Evolutionary conservation across 2,888 invertebrate genomes (phyloP).

Genomic region (Polylopha cassiicola): DNA sequence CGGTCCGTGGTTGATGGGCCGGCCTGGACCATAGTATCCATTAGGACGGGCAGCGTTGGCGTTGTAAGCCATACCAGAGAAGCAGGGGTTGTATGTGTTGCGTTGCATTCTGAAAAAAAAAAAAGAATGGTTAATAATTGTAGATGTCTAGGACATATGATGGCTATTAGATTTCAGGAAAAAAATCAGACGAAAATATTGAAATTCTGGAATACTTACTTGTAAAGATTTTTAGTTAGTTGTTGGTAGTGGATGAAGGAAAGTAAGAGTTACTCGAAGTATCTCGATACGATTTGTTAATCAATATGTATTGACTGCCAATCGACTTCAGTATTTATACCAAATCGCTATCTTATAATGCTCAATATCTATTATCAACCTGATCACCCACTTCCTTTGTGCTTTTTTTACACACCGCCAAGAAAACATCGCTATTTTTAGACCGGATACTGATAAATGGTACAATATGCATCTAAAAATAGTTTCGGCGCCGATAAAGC

Average conservation of each 20-base stretch:
- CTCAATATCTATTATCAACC: slow-evolving; percentile 12
- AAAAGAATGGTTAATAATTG: slow-evolving; percentile 5
- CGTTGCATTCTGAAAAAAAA: slow-evolving; percentile 55
- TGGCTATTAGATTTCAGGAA: too few relatives aligned
- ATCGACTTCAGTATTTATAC: slow-evolving; percentile 34
- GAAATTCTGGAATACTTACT: too few relatives aligned
- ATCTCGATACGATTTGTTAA: slow-evolving; percentile 2
- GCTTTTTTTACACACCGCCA: slow-evolving; percentile 9
- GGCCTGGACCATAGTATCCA: slow-evolving; percentile 10
- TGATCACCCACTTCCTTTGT: slow-evolving; percentile 18
- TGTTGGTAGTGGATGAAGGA: background rate
- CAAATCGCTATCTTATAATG: slow-evolving; percentile 35
- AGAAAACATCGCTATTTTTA: slow-evolving; percentile 7
- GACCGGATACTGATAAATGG: slow-evolving; percentile 3
- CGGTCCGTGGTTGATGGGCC: slow-evolving; percentile 27
- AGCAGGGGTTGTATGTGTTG: slow-evolving; percentile 36
- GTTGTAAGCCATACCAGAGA: slow-evolving; percentile 16
- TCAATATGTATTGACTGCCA: slow-evolving; percentile 10
- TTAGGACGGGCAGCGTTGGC: slow-evolving; percentile 20
- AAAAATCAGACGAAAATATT: too few relatives aligned
- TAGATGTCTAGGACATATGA: too few relatives aligned
- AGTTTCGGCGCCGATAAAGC: too few relatives aligned
- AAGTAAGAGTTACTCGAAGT: background rate
- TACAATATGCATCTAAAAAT: slow-evolving; percentile 11
- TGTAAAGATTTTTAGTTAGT: too few relatives aligned